phyloP scores from a whole-genome alignment of 2,888 invertebrate genomes.

The Autographa pulchrina region DNA sequence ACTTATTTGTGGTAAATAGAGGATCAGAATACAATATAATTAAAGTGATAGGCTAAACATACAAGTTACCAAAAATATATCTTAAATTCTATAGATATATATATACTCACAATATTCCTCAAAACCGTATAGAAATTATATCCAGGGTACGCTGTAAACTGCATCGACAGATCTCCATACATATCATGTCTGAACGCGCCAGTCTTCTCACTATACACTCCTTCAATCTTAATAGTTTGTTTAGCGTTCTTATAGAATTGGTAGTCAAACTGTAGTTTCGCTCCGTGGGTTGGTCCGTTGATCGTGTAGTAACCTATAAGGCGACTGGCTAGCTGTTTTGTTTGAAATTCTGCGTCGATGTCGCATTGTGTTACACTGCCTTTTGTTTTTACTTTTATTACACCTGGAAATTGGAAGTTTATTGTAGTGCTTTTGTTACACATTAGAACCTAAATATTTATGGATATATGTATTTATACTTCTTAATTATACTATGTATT shows the following conservation, averaged over 20 bases:
- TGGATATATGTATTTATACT: too few relatives aligned
- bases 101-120: constrained; percentile 90
- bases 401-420: constrained; percentile 62
- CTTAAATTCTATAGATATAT: background rate
- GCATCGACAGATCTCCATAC: constrained; percentile 91
- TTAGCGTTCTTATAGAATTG: constrained; percentile 90
- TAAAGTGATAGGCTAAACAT: too few relatives aligned
- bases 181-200: constrained; percentile 89
- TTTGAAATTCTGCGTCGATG: constrained; percentile 93
- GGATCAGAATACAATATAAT: too few relatives aligned
- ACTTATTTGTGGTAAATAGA: too few relatives aligned
- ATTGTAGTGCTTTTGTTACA: too few relatives aligned
- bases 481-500: too few relatives aligned
- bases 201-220: constrained; percentile 87
- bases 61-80: too few relatives aligned
- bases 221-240: constrained; percentile 88
- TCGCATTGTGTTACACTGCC: constrained; percentile 93
- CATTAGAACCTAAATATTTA: background rate
- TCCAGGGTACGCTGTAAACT: constrained; percentile 93
- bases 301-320: constrained; percentile 92
- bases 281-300: constrained; percentile 86
- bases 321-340: constrained; percentile 92
- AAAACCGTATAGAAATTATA: constrained; percentile 91
- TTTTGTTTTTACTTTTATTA: constrained; percentile 80
- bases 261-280: constrained; percentile 91